Conservation (phyloP, 2,797 vertebrate species). For the Alexandromys oeconomus region DNA sequence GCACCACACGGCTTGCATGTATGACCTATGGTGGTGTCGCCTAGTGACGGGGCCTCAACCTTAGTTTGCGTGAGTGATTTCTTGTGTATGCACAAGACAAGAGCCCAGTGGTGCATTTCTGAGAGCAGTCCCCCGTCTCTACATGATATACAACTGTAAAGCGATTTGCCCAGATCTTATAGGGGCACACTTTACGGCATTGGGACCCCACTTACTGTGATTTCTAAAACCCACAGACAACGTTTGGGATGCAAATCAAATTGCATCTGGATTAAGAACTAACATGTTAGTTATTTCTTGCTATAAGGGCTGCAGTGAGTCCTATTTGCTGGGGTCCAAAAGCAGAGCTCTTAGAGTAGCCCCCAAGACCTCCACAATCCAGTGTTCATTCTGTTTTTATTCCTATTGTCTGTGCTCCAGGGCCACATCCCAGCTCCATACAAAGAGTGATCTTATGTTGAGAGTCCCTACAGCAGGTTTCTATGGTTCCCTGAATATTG, state of each 20-base stretch:
- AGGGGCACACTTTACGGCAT: neutral
- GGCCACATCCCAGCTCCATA: neutral
- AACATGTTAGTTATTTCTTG: neutral
- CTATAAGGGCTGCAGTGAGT: neutral
- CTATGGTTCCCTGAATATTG: neutral
- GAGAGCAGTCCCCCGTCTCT: neutral
- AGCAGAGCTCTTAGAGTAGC: neutral
- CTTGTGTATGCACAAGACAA: neutral
- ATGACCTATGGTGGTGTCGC: neutral
- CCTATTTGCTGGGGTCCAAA: neutral
- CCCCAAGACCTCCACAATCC: neutral
- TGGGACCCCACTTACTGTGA: neutral
- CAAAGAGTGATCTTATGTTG: neutral
- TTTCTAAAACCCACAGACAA: neutral
- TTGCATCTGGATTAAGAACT: no score
- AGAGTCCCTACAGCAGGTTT: neutral
- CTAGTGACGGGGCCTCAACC: neutral
- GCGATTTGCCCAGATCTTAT: neutral
- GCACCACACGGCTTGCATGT: neutral
- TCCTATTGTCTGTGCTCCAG: accelerated
- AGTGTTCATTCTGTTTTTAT: neutral
- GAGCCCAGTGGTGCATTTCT: neutral
- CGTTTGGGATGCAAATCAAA: neutral
- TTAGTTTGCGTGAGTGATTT: neutral
- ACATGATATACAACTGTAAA: neutral